phyloP scores from a whole-genome alignment of 2,113 vertebrate species.

The Tupaia tana region DNA sequence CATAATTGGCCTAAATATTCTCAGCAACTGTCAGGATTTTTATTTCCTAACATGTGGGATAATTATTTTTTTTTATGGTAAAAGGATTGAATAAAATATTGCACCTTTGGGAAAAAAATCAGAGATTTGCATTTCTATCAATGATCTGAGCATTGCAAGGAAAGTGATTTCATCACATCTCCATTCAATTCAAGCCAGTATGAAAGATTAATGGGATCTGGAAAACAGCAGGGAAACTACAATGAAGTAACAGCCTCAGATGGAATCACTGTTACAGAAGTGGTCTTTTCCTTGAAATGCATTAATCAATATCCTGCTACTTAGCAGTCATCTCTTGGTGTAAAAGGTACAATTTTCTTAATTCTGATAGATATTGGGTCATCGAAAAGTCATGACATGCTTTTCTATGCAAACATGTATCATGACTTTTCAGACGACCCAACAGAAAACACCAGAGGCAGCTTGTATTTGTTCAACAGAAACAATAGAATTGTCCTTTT shows the following conservation, averaged over 20 bases:
- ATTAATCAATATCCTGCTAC: neutral
- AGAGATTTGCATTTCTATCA: neutral
- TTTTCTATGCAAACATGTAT: no score
- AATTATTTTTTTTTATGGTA: neutral
- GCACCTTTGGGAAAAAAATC: neutral
- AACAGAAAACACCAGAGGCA: neutral
- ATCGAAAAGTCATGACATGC: no score
- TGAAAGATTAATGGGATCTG: neutral
- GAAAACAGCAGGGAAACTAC: neutral
- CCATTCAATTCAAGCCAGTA: neutral
- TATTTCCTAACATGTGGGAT: neutral
- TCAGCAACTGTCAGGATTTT: neutral
- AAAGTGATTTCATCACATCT: neutral
- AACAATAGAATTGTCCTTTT: neutral
- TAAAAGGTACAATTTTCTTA: constrained; percentile 54
- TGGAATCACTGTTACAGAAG: neutral
- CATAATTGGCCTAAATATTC: neutral
- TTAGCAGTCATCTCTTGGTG: neutral
- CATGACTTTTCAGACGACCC: no score
- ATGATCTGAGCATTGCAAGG: neutral
- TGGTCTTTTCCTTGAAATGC: neutral
- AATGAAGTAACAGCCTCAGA: neutral
- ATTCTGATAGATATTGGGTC: neutral
- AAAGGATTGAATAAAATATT: neutral
- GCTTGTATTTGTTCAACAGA: neutral